phyloP scores from a whole-genome alignment of 2,888 invertebrate species.

The Perithous albicinctus region DNA sequence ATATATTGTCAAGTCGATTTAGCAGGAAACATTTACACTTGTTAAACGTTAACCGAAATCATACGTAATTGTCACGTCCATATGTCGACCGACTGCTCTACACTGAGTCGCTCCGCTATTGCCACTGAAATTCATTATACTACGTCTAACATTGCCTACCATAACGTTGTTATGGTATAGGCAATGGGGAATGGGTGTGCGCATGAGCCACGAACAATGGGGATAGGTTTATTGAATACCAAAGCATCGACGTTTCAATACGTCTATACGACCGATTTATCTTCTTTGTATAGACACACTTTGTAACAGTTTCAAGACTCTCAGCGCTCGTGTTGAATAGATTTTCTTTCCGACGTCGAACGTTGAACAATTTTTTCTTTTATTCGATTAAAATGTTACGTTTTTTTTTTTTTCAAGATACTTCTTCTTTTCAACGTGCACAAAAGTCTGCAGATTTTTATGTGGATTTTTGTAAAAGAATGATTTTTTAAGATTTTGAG shows the following conservation, averaged over 20 bases:
- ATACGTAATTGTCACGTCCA: slow-evolving; percentile 62
- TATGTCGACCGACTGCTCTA: slow-evolving; percentile 59
- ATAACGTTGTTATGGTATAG: slow-evolving; percentile 22
- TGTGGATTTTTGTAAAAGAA: no score
- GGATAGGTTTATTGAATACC: slow-evolving; percentile 56
- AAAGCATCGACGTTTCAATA: slow-evolving; percentile 43
- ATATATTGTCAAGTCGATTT: slow-evolving; percentile 53
- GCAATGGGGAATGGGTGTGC: slow-evolving; percentile 59
- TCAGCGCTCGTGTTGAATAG: background rate
- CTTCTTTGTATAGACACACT: background rate
- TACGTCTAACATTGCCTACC: slow-evolving; percentile 30
- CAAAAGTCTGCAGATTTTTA: no score
- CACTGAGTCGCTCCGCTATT: slow-evolving; percentile 60
- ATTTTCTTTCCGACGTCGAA: background rate
- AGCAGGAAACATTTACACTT: slow-evolving; percentile 66
- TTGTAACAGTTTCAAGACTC: slow-evolving; percentile 17
- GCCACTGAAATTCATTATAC: slow-evolving; percentile 63
- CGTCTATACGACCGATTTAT: background rate
- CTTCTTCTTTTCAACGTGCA: no score
- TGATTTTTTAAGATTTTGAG: no score
- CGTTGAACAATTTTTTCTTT: slow-evolving; percentile 9
- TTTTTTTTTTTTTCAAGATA: no score
- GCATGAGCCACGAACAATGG: slow-evolving; percentile 65
- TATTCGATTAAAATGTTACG: no score
- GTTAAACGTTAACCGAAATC: slow-evolving; percentile 70